Percentiles rank a stretch among this genome's conserved stretches.
These are phyloP conservation scores for Cepaea hortensis DNA, from an alignment of 2,888 invertebrate species.

Conservation along the genomic window DNA sequence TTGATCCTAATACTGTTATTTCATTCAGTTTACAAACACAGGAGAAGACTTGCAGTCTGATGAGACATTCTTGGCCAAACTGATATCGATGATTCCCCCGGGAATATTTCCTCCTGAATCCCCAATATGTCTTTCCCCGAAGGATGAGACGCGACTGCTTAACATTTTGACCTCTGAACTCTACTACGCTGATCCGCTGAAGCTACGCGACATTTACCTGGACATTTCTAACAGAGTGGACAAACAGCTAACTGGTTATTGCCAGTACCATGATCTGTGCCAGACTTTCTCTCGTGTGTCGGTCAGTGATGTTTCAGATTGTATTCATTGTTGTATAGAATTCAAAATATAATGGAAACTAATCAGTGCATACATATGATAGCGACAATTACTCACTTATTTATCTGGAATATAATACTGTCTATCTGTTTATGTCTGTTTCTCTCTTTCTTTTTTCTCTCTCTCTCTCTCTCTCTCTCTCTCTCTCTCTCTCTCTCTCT, in stretches of 20 bases:
- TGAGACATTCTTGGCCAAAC: slow-evolving; percentile 44
- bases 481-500: too few relatives aligned
- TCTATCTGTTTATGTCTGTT: too few relatives aligned
- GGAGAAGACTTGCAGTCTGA: not conserved
- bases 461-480: too few relatives aligned
- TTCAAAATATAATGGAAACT: too few relatives aligned
- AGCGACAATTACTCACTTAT: too few relatives aligned
- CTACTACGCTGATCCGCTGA: slow-evolving; percentile 53
- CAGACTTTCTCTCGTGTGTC: slow-evolving; percentile 56
- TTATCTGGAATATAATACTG: too few relatives aligned
- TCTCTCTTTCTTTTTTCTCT: too few relatives aligned
- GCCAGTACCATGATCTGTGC: slow-evolving; percentile 62
- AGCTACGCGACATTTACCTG: slow-evolving; percentile 66
- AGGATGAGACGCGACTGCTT: slow-evolving; percentile 62
- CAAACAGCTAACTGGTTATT: slow-evolving; percentile 63
- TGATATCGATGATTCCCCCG: slow-evolving; percentile 56
- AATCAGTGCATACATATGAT: too few relatives aligned
- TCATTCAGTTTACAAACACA: slow-evolving; percentile 19
- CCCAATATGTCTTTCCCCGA: slow-evolving; percentile 57
- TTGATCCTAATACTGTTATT: not conserved
- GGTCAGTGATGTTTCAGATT: slow-evolving; percentile 50
- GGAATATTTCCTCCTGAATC: slow-evolving; percentile 63
- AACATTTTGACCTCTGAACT: slow-evolving; percentile 63
- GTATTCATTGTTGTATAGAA: too few relatives aligned
- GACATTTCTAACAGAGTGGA: slow-evolving; percentile 65